Conservation (phyloP, 2,797 vertebrate genomes). For the Sylvilagus floridanus region DNA sequence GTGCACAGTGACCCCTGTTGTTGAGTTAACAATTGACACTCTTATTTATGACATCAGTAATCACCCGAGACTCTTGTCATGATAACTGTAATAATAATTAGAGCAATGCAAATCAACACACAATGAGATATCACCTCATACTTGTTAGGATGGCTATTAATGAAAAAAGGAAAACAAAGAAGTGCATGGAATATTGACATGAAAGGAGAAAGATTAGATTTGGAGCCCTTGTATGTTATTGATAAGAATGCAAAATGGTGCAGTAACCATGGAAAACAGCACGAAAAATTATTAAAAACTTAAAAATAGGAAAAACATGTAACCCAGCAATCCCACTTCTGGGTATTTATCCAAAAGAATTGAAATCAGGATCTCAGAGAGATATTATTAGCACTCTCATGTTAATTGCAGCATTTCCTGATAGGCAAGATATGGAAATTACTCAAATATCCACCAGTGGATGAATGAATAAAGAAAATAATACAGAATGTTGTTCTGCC, state of each 20-base stretch:
- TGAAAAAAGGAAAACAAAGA: not conserved
- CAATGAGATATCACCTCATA: not conserved
- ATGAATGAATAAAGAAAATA: not conserved
- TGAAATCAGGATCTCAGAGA: not conserved
- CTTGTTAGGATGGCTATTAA: not conserved
- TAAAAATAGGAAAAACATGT: not conserved
- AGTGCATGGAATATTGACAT: not conserved
- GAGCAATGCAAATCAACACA: not conserved
- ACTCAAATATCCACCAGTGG: not conserved
- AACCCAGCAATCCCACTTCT: not conserved
- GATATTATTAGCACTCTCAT: not conserved
- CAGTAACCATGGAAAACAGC: not conserved
- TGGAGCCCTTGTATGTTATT: not conserved
- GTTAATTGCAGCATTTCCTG: not conserved
- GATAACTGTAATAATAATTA: not conserved
- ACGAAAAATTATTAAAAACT: not conserved
- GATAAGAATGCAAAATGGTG: not conserved
- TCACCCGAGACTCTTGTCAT: too few species aligned
- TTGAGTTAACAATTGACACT: too few species aligned
- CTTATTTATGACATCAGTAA: too few species aligned
- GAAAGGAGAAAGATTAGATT: not conserved
- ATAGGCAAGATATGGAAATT: not conserved
- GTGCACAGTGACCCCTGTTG: too few species aligned
- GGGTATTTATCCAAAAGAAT: not conserved
- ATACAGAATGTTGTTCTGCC: not conserved